Evolutionary conservation across 2,797 vertebrate genomes (phyloP).

Genomic region (Petrocephalus sullivani): DNA sequence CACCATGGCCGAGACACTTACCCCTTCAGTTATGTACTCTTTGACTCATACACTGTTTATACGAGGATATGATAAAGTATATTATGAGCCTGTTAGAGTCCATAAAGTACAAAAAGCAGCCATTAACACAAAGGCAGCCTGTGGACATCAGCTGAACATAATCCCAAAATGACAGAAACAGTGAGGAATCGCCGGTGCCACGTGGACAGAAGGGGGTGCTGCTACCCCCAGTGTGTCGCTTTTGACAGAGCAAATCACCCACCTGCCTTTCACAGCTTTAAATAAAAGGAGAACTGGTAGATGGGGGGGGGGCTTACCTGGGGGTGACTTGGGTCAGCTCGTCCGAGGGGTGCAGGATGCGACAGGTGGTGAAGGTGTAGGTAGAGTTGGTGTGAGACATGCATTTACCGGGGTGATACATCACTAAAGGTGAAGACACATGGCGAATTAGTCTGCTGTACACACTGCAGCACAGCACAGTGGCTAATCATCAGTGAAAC

Average conservation of each 20-base stretch:
- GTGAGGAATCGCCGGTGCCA: neutral
- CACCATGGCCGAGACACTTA: neutral
- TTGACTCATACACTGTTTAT: neutral
- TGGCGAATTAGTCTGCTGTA: constrained; percentile 34
- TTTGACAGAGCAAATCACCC: neutral
- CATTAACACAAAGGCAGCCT: neutral
- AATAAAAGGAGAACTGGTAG: neutral
- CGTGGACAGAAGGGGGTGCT: neutral
- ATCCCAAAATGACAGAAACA: neutral
- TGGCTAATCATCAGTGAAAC: neutral
- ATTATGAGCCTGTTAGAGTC: neutral
- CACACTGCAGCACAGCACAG: neutral
- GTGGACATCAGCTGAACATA: neutral
- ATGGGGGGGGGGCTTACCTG: constrained; percentile 64
- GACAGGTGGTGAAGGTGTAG: constrained; percentile 96
- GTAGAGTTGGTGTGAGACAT: constrained; percentile 98
- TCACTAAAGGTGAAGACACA: constrained; percentile 55
- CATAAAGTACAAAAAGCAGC: neutral
- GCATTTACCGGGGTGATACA: constrained; percentile 90
- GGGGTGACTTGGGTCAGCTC: constrained; percentile 90
- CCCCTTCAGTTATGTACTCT: neutral
- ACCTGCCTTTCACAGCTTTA: neutral
- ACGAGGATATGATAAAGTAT: neutral
- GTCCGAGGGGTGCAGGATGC: constrained; percentile 94
- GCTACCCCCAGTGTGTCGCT: neutral